Base-by-base conservation (phyloP, 1,140 invertebrate genomes). In the Nymphalis io region DNA sequence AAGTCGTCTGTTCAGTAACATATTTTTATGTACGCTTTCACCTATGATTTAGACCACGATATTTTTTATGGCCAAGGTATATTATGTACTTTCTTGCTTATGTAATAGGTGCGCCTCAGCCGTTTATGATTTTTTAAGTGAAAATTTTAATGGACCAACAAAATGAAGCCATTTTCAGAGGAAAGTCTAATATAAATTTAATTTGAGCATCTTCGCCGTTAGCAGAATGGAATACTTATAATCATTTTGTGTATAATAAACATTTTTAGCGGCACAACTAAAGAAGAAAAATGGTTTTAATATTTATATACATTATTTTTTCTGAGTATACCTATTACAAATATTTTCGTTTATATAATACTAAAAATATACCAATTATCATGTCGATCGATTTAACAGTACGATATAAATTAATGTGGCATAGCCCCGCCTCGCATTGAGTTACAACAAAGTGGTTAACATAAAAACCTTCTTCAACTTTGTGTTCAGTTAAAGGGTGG, bases 121-220 rank as follows among this genome's bases (percentile, higher is more conserved):
- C 68, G 72, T 75, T 65, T 75, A 76, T 70, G 67, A 71, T 76
- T 68, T 75, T 63, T 73, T 51, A 53, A 64, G 68, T 70, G 67
- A 75, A 74, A 76, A 79, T 76, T 65, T 65, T 65, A 65, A 65
- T 65, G 67, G 61, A 61, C 64, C 58, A 39, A 44, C 46, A 67
- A 71, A 74, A 65, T 72, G 65, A 72, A 64, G 39, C 38, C 51
- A 67, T 72, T 68, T 68, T 70, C 65, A 53, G 60, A 58, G 59
- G 62, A 42, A 65, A 20, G 38, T 65, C 62, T 66, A 59, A 65
- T 66, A 71, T 71, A 61, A 71, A 71, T 66, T 71, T 71, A 66
- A 71, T 71, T 66, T 71, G 55, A 65, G 51, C 20, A 66, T 59
- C 60, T 71, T 33, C 48, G 64, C 18, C 53, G 51, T 65, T 42